phyloP scores from a whole-genome alignment of 1,140 invertebrate genomes.

The Apis dorsata region DNA sequence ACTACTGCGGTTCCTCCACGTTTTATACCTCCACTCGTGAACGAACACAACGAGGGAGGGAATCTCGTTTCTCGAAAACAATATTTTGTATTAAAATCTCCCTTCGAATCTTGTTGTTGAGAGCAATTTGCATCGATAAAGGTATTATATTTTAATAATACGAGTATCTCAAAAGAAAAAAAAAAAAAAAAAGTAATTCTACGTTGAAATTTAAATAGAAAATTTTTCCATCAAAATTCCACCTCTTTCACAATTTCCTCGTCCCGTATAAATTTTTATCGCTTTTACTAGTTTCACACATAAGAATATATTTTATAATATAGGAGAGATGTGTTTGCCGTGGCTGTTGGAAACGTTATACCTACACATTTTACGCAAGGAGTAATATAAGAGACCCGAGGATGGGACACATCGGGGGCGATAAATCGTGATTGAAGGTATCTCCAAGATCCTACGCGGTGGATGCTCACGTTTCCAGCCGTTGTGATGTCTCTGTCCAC shows the following conservation, averaged over 20 bases:
- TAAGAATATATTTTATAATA: too few relatives aligned
- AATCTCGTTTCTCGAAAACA: slow-evolving; percentile 37
- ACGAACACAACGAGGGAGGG: slow-evolving; percentile 30
- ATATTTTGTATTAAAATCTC: slow-evolving; percentile 2
- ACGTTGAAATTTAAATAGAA: too few relatives aligned
- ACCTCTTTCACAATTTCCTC: not conserved
- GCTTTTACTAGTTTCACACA: too few relatives aligned
- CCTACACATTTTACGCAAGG: not conserved
- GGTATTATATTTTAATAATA: not conserved
- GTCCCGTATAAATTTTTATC: too few relatives aligned
- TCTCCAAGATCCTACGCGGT: slow-evolving; percentile 50
- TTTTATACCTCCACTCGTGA: slow-evolving; percentile 50
- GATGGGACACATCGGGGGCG: slow-evolving; percentile 36
- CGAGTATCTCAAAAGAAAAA: too few relatives aligned
- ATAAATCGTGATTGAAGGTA: slow-evolving; percentile 71
- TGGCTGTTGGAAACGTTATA: not conserved
- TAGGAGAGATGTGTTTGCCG: too few relatives aligned
- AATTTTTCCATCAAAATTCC: too few relatives aligned
- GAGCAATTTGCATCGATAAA: not conserved
- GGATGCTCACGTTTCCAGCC: slow-evolving; percentile 34
- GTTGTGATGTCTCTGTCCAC: slow-evolving; percentile 67
- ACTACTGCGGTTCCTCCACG: slow-evolving; percentile 50
- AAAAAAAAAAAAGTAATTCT: too few relatives aligned
- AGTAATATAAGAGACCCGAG: not conserved
- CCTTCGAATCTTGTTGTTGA: not conserved